A percentile compares a stretch with the other conserved stretches of the same genome.
Evolutionary conservation across 2,797 vertebrate genomes (phyloP).

Genomic region (Falco peregrinus): DNA sequence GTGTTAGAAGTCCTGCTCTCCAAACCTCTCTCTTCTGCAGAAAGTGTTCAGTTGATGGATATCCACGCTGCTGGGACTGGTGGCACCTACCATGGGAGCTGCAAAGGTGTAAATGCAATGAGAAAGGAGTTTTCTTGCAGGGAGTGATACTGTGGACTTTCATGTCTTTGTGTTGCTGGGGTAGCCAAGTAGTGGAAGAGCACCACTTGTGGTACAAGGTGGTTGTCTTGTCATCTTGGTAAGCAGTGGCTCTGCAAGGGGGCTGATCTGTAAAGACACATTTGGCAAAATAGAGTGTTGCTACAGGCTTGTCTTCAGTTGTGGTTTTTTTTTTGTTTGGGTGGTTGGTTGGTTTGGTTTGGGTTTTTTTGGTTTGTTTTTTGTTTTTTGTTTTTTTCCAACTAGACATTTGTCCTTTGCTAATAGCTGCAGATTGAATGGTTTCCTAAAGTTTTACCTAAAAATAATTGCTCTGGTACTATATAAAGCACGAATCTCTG

Average conservation of each 20-base stretch:
- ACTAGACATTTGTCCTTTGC: not conserved
- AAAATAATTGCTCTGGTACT: not conserved
- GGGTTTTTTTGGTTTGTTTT: too few species aligned
- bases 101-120: not conserved
- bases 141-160: not conserved
- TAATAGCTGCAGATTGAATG: not conserved
- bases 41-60: not conserved
- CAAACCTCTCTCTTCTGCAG: not conserved
- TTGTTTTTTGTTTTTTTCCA: not conserved
- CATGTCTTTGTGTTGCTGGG: not conserved
- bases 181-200: not conserved
- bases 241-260: not conserved
- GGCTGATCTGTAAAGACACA: not conserved
- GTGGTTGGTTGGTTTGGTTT: too few species aligned
- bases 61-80: fast-evolving
- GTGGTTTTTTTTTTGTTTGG: too few species aligned
- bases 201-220: not conserved
- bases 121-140: not conserved
- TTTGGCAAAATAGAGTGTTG: not conserved
- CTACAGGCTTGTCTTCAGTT: not conserved
- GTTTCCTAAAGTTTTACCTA: not conserved
- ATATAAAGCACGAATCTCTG: not conserved
- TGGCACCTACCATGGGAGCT: not conserved
- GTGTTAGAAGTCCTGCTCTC: not conserved
- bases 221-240: not conserved